Percentiles rank a stretch among this genome's conserved stretches.
These are phyloP conservation scores for Cryptocheilus praepositus DNA, from an alignment of 2,888 invertebrate species.

Conservation along the genomic window DNA sequence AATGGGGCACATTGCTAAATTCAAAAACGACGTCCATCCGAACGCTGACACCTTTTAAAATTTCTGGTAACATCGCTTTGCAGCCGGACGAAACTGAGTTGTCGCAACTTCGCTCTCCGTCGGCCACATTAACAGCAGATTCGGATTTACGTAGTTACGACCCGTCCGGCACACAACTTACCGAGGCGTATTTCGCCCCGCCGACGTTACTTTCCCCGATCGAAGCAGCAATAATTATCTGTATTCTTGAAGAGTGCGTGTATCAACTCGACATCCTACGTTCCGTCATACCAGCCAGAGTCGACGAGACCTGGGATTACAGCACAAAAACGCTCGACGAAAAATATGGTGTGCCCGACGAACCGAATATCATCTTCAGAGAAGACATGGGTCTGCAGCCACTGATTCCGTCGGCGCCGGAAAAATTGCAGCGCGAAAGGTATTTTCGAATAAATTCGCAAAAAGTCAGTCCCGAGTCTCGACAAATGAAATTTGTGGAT, in stretches of 20 bases:
- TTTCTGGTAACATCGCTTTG: too few relatives aligned
- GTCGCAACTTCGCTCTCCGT: too few relatives aligned
- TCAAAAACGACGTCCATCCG: too few relatives aligned
- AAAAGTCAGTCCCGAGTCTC: too few relatives aligned
- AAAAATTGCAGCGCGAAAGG: conserved; percentile 63
- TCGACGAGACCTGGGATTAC: conserved; percentile 54
- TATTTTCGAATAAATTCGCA: conserved; percentile 23
- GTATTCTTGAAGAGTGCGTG: conserved; percentile 52
- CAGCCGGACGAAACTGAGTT: too few relatives aligned
- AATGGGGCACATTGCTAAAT: too few relatives aligned
- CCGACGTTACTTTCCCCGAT: conserved; percentile 37
- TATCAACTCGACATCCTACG: conserved; percentile 50
- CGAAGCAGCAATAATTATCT: conserved; percentile 48
- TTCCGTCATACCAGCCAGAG: conserved; percentile 48
- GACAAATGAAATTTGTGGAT: too few relatives aligned
- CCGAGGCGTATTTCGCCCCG: conserved; percentile 42
- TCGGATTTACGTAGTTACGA: too few relatives aligned
- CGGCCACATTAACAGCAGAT: too few relatives aligned
- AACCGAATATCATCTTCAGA: conserved; percentile 45
- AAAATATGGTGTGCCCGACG: conserved; percentile 46
- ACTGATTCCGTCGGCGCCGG: conserved; percentile 35
- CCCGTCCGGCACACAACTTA: conserved; percentile 25
- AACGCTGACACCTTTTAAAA: too few relatives aligned
- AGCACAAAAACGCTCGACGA: conserved; percentile 44
- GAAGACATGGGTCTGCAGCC: conserved; percentile 50